Evolutionary conservation across 2,888 invertebrate species (phyloP), one percentile per base, ranked within the genome.

Genomic region (Melikaiella ostensackeni): DNA sequence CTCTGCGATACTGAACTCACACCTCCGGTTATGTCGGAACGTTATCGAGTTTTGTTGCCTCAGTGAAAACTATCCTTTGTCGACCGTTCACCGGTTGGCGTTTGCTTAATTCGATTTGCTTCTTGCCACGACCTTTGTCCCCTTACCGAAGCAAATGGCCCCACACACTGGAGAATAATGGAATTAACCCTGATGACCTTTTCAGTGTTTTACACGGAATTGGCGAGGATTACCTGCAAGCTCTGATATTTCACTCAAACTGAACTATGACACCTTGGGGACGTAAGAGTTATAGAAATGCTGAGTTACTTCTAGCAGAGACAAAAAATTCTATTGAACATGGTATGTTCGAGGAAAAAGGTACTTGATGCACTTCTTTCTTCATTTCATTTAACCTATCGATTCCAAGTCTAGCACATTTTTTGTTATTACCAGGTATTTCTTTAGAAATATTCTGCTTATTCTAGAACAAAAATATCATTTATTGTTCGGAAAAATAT

Each of bases 31-130:
- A 66, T 24, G 30, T 24, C 27, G 38, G 46, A 30, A 66, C 78
- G 79, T 81, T 81, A 79, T 79, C 79, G 78, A 78, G 75, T 81
- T 81, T 80, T 59, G 80, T 78, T 78, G 70, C 74, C 55, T 74
- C 78, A 35, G 62, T 77, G 80, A 78, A 80, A 81, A 81, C 77
- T 75, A 77, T 42, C 74, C 77, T 75, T 75, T 64, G 66, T 61
- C 74, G 74, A 46, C 62, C 61, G 27, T 46, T 55, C 63, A 78
- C 62, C 76, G 50, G 75, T 59, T 66, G 66, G 77, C 80, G 77
- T 78, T 74, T 76, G 78, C 75, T 77, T 81, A 79, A 79, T 81
- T 79, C 79, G 81, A 81, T 79, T 77, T 74, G 78, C 66, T 66
- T 66, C 66, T 66, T 66, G 66, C 66, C 66, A 27, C 66, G 66